Evolutionary conservation across 2,888 invertebrate species (phyloP).

Genomic region (Brachypalpus laphriformis): DNA sequence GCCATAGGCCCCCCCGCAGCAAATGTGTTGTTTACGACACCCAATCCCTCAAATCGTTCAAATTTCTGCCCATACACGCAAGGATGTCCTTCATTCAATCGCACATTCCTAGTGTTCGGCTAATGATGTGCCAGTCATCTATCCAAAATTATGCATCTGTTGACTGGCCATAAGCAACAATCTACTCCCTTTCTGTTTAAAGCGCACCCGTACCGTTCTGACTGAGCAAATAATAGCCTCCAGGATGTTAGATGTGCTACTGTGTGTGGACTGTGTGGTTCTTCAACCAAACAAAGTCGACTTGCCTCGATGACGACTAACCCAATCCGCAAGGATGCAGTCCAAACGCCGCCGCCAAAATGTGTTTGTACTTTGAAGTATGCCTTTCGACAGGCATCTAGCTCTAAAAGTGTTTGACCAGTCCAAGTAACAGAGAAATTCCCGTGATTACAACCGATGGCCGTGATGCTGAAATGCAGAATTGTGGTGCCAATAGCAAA

Average conservation of each 20-base stretch:
- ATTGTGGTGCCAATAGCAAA: slow-evolving; percentile 37
- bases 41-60: too few species aligned
- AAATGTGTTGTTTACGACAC: neutral
- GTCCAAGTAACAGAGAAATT: neutral
- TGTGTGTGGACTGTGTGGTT: neutral
- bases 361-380: neutral
- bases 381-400: neutral
- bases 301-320: too few species aligned
- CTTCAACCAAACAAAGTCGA: neutral
- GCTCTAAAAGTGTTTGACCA: too few species aligned
- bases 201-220: neutral
- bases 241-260: neutral
- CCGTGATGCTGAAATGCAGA: neutral
- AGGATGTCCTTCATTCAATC: neutral
- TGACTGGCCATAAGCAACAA: slow-evolving; percentile 19
- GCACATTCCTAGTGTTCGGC: neutral
- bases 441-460: neutral
- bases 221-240: neutral
- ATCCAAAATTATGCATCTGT: slow-evolving; percentile 20
- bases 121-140: neutral
- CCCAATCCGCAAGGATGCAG: neutral
- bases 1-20: neutral
- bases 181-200: neutral
- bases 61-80: neutral
- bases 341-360: neutral